A percentile compares a stretch with the other conserved stretches of the same genome.
Evolutionary conservation across 2,113 vertebrate species (phyloP).

Genomic region (Talpa occidentalis): DNA sequence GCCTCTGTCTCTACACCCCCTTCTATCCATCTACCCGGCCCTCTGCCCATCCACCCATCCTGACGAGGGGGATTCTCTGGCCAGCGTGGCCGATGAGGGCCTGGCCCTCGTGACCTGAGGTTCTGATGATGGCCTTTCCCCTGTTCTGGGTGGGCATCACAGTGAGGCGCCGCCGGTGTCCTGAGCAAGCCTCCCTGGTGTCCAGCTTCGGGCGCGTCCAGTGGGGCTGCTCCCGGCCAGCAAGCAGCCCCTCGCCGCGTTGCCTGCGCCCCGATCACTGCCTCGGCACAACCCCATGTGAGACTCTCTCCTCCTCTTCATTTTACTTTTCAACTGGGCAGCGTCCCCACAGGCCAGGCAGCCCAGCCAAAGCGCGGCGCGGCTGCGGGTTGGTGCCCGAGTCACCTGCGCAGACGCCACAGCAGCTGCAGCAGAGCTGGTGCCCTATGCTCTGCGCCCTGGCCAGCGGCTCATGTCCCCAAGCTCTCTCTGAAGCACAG

Average conservation of each 20-base stretch:
- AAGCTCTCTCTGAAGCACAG: not conserved
- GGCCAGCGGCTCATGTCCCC: not conserved
- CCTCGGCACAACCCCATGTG: not conserved
- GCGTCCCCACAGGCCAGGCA: not conserved
- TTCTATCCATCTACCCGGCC: no score
- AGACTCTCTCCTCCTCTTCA: not conserved
- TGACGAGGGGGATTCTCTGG: rapidly evolving
- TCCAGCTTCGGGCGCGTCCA: not conserved
- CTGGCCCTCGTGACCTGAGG: rapidly evolving
- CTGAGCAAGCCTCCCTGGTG: rapidly evolving
- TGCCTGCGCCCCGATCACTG: not conserved
- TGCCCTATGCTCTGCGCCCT: not conserved
- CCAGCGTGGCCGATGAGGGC: not conserved
- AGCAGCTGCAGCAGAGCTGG: rapidly evolving
- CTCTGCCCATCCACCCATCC: no score
- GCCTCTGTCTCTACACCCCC: no score
- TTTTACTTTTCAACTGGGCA: not conserved
- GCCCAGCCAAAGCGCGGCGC: no score
- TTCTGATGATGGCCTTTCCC: not conserved
- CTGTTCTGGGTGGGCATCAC: no score
- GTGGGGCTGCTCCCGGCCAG: not conserved
- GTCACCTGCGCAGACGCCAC: not conserved
- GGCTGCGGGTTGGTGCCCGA: not conserved
- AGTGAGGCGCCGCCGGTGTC: rapidly evolving
- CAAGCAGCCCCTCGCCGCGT: rapidly evolving